phyloP scores from a whole-genome alignment of 2,113 vertebrate genomes.

The Apteryx mantelli region DNA sequence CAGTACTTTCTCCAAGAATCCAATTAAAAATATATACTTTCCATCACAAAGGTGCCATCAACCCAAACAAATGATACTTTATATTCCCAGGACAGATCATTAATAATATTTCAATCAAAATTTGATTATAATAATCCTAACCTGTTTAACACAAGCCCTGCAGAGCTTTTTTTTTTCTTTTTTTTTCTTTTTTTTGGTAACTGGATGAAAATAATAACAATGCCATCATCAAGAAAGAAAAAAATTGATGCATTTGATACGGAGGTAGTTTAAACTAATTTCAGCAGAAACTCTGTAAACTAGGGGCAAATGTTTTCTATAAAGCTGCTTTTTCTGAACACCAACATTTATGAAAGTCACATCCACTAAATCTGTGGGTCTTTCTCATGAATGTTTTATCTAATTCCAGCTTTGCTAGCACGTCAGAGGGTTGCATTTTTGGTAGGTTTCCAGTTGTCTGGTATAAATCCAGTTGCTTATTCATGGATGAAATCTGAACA shows the following conservation, averaged over 20 bases:
- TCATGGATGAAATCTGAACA: constrained; percentile 8
- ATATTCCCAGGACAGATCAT: constrained; percentile 29
- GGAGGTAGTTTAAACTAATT: neutral
- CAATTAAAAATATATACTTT: constrained; percentile 13
- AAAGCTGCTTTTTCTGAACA: constrained; percentile 30
- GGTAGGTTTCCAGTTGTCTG: constrained; percentile 30
- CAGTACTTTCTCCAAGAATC: neutral
- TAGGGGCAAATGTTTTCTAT: constrained; percentile 51
- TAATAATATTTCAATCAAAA: constrained; percentile 54
- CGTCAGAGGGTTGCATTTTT: neutral
- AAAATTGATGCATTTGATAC: neutral
- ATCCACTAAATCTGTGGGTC: constrained; percentile 39
- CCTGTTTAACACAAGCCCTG: neutral
- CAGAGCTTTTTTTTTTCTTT: neutral
- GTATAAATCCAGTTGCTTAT: constrained; percentile 6
- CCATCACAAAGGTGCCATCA: constrained; percentile 17
- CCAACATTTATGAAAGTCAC: neutral
- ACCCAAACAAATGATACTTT: neutral
- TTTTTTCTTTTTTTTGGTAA: neutral
- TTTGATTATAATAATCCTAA: constrained; percentile 35
- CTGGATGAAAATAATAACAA: neutral
- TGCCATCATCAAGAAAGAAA: neutral
- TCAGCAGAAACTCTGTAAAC: neutral
- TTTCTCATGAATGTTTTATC: constrained; percentile 56
- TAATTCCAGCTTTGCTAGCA: constrained; percentile 46